Conservation (phyloP, 2,113 vertebrate genomes). For the Oreochromis spilurus region DNA sequence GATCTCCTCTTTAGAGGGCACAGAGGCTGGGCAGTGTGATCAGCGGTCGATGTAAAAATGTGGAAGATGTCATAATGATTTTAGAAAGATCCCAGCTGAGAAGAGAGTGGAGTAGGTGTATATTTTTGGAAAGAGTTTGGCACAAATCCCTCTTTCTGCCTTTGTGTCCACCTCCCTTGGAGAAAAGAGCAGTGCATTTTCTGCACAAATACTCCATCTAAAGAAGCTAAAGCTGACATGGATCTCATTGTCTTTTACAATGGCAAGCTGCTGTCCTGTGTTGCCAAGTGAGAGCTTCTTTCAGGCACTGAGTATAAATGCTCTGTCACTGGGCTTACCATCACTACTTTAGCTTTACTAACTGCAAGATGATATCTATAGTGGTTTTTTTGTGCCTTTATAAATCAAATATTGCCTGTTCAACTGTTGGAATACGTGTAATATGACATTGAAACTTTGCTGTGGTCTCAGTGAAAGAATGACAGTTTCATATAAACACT, state of each 20-base stretch:
- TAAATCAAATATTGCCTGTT: not conserved
- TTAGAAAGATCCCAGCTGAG: slow-evolving; percentile 27
- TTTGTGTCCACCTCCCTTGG: slow-evolving; percentile 21
- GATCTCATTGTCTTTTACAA: slow-evolving; percentile 40
- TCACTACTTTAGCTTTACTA: slow-evolving; percentile 9
- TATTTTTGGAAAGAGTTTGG: slow-evolving; percentile 21
- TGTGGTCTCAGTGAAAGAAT: not conserved
- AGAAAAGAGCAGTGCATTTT: not conserved
- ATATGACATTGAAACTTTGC: not conserved
- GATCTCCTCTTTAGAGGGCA: not conserved
- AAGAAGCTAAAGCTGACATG: slow-evolving; percentile 37
- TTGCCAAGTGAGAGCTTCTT: slow-evolving; percentile 25
- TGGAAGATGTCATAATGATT: not conserved
- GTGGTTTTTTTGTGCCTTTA: not conserved
- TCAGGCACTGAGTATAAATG: slow-evolving; percentile 10
- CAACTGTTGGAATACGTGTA: not conserved
- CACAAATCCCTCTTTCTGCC: not conserved
- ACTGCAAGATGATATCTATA: not conserved
- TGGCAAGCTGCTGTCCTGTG: slow-evolving; percentile 18
- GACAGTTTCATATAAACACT: not conserved
- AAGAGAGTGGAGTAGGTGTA: not conserved
- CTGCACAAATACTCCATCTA: slow-evolving; percentile 19
- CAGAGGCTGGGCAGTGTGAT: not conserved
- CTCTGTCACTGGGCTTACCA: not conserved
- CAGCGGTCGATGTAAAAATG: not conserved